These are phyloP conservation scores for Heliconius hewitsoni DNA, from an alignment of 1,140 invertebrate species.

Conservation along the genomic window DNA sequence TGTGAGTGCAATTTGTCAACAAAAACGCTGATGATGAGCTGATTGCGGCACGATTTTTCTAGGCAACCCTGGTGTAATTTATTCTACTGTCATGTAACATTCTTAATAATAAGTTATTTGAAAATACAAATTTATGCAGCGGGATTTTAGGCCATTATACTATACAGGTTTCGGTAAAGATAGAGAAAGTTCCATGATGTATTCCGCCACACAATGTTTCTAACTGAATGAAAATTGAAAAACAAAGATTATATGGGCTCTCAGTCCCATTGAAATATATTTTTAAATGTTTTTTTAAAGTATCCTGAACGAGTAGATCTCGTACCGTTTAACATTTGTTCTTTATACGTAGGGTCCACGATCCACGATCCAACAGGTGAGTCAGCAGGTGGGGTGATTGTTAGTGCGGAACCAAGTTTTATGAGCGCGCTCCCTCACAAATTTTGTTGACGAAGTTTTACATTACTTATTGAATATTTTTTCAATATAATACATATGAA, in stretches of 20 bases:
- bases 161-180: too few species aligned
- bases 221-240: not conserved
- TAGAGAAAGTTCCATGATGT: not conserved
- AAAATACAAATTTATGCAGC: too few species aligned
- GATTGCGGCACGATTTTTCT: too few species aligned
- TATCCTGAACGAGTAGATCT: too few species aligned
- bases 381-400: conserved; percentile 75
- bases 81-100: too few species aligned
- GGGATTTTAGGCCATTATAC: too few species aligned
- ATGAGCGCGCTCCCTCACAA: conserved; percentile 36
- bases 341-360: conserved; percentile 45
- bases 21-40: too few species aligned
- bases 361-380: conserved; percentile 63
- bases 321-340: conserved; percentile 32
- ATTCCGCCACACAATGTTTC: not conserved
- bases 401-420: conserved; percentile 62
- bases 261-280: not conserved
- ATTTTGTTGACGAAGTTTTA: conserved; percentile 8
- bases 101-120: too few species aligned
- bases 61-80: too few species aligned
- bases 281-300: not conserved
- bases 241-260: not conserved
- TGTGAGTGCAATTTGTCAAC: too few species aligned
- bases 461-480: not conserved
- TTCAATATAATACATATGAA: not conserved